Evolutionary conservation across 1,140 invertebrate genomes (phyloP).

Genomic region (Drosophila sechellia): DNA sequence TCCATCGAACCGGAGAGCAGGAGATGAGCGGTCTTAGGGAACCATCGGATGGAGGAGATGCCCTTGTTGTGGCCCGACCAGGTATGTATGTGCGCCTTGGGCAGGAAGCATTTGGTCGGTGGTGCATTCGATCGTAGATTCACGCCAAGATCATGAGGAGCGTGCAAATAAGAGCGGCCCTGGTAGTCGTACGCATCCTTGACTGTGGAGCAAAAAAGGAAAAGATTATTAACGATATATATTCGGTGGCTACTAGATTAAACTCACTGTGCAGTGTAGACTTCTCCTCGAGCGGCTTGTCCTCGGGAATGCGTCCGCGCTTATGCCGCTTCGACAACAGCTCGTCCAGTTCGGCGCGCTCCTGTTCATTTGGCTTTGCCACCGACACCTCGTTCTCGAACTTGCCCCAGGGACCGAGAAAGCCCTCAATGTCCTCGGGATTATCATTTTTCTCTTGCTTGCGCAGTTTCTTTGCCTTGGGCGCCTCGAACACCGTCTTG

Average conservation of each 20-base stretch:
- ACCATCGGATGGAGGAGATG: slow-evolving; percentile 98
- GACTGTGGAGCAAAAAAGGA: slow-evolving; percentile 87
- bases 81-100: slow-evolving; percentile 98
- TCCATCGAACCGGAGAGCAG: slow-evolving; percentile 98
- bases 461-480: slow-evolving; percentile 92
- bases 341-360: slow-evolving; percentile 96
- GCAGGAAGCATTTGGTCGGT: slow-evolving; percentile 98
- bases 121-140: slow-evolving; percentile 96
- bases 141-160: slow-evolving; percentile 97
- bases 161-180: slow-evolving; percentile 96
- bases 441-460: slow-evolving; percentile 96
- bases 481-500: slow-evolving; percentile 95
- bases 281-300: slow-evolving; percentile 97
- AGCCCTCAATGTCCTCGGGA: slow-evolving; percentile 96
- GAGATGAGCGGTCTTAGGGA: slow-evolving; percentile 97
- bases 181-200: slow-evolving; percentile 98
- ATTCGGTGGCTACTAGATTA: slow-evolving; percentile 1
- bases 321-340: slow-evolving; percentile 96
- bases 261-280: slow-evolving; percentile 96
- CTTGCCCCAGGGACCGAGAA: slow-evolving; percentile 98
- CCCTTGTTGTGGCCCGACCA: slow-evolving; percentile 99
- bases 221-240: neutral
- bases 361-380: slow-evolving; percentile 95
- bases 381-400: slow-evolving; percentile 96
- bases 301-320: slow-evolving; percentile 91